Conservation (phyloP, 2,113 vertebrate species). For the Apeltes quadracus region DNA sequence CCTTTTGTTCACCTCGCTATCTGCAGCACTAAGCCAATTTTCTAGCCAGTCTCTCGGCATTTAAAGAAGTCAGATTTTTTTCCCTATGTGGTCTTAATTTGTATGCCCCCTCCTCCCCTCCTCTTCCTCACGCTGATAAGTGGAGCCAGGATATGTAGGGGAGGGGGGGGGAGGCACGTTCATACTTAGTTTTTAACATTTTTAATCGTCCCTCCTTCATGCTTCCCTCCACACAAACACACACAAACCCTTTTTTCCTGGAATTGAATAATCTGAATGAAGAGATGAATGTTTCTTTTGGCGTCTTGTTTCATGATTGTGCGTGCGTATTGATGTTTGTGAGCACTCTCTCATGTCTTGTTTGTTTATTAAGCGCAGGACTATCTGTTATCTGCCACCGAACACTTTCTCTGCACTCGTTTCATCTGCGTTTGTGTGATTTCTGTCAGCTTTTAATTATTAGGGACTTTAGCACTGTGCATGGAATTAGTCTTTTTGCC, state of each 20-base stretch:
- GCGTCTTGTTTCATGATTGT: conserved; percentile 19
- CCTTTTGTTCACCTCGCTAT: conserved; percentile 89
- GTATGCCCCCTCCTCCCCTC: conserved; percentile 63
- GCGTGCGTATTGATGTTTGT: conserved; percentile 25
- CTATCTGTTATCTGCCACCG: conserved; percentile 68
- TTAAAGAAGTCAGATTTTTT: conserved; percentile 88
- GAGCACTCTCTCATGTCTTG: not conserved
- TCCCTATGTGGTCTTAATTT: conserved; percentile 89
- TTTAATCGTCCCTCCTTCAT: conserved; percentile 78
- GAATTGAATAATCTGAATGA: conserved; percentile 74
- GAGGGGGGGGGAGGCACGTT: conserved; percentile 61
- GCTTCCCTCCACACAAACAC: conserved; percentile 22
- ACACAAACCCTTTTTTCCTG: conserved; percentile 56
- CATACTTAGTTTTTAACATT: conserved; percentile 76
- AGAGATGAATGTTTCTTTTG: conserved; percentile 50
- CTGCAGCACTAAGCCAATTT: conserved; percentile 94
- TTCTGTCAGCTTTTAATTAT: conserved; percentile 48
- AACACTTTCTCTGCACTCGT: conserved; percentile 56
- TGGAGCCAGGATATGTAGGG: conserved; percentile 66
- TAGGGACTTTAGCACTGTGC: conserved; percentile 23
- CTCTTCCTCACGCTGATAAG: conserved; percentile 74
- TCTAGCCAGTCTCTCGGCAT: conserved; percentile 89
- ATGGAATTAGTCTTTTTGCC: not conserved
- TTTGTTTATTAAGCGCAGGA: conserved; percentile 17
- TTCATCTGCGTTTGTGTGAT: conserved; percentile 62